A percentile compares a stretch with the other conserved stretches of the same genome.
These are phyloP conservation scores for Malurus alboscapulatus DNA, from an alignment of 2,113 vertebrate genomes.

Conservation along the genomic window DNA sequence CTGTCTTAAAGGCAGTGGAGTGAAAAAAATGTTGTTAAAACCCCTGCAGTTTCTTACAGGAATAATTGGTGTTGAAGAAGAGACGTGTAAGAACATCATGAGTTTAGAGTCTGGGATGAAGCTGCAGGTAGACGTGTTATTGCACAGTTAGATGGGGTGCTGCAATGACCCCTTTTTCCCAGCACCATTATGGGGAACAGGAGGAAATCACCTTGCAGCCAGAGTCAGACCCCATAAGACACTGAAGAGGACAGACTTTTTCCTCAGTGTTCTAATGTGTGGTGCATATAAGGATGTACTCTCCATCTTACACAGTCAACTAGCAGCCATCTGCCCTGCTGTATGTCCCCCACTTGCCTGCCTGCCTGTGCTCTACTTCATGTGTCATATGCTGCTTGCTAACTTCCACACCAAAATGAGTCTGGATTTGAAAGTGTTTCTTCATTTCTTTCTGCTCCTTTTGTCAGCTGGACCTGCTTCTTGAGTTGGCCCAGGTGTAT, in stretches of 20 bases:
- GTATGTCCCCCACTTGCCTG: accelerated
- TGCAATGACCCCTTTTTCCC: background rate
- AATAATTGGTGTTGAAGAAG: background rate
- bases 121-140: background rate
- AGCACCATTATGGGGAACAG: background rate
- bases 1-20: background rate
- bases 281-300: no score
- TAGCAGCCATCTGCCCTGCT: background rate
- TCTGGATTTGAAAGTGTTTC: background rate
- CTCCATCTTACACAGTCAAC: background rate
- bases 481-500: background rate
- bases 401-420: background rate
- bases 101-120: background rate
- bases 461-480: background rate
- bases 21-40: background rate
- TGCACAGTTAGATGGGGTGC: background rate
- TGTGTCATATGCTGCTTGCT: background rate
- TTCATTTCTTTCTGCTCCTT: background rate
- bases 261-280: background rate
- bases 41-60: background rate
- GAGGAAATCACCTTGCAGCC: background rate
- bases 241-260: background rate
- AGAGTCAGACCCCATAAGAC: background rate
- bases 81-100: background rate
- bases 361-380: background rate